Evolutionary conservation across 2,113 vertebrate species (phyloP).

Genomic region (Bettongia penicillata): DNA sequence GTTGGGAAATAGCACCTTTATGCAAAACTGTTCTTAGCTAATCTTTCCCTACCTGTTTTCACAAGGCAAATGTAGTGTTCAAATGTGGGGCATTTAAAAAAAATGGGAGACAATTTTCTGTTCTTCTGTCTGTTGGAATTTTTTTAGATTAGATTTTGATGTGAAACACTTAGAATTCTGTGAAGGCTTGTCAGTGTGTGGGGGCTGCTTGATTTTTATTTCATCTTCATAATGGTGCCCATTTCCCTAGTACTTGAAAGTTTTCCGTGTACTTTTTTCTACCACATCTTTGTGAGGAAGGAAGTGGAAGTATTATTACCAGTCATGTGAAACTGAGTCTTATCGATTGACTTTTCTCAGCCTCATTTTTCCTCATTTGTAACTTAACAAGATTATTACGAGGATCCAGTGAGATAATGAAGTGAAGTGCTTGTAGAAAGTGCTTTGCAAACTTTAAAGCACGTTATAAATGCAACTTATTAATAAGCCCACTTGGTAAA

Average conservation of each 20-base stretch:
- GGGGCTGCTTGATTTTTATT: not conserved
- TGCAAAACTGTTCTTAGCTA: conserved; percentile 44
- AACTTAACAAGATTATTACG: not conserved
- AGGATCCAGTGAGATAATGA: not conserved
- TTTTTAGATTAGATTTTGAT: not conserved
- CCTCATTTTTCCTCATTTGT: not conserved
- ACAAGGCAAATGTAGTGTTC: not conserved
- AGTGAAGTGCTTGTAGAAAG: not conserved
- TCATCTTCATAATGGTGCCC: not conserved
- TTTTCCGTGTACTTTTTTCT: not conserved
- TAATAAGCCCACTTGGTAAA: not conserved
- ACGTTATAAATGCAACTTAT: not conserved
- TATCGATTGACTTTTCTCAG: not conserved
- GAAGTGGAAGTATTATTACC: not conserved
- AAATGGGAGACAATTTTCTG: not conserved
- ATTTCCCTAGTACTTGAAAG: not conserved
- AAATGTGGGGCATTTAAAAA: not conserved
- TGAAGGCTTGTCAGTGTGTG: not conserved
- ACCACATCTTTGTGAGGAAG: not conserved
- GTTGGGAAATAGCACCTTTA: conserved; percentile 57
- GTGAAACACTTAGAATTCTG: not conserved
- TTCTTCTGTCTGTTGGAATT: not conserved
- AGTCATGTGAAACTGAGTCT: not conserved
- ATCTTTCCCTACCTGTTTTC: conserved; percentile 15
- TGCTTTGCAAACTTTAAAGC: not conserved